Percentiles rank a stretch among this genome's conserved stretches.
Evolutionary conservation across 1,140 invertebrate species (phyloP).

Genomic region (Tetramorium parvispinum): DNA sequence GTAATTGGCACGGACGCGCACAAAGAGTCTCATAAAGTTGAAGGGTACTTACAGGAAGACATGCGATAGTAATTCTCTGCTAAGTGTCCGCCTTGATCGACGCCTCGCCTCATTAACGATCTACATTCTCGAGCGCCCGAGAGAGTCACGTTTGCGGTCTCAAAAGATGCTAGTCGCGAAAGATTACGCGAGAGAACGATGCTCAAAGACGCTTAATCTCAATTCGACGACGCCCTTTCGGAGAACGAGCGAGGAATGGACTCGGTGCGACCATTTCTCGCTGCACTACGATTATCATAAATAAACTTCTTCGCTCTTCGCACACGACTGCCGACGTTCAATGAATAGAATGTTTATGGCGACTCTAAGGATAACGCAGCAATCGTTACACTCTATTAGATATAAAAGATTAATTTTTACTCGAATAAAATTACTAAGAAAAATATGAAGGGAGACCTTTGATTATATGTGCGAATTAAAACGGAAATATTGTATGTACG

Average conservation of each 20-base stretch:
- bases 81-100: constrained; percentile 53
- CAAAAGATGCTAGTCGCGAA: not conserved
- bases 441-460: not conserved
- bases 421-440: not conserved
- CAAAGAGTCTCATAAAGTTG: constrained; percentile 70
- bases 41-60: constrained; percentile 76
- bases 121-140: constrained; percentile 9
- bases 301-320: not conserved
- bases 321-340: not conserved
- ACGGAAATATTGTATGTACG: not conserved
- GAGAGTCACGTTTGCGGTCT: constrained; percentile 26
- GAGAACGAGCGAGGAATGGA: constrained; percentile 27
- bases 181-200: not conserved
- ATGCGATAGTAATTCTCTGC: constrained; percentile 70
- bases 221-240: constrained; percentile 9
- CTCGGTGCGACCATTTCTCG: not conserved
- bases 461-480: not conserved
- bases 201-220: constrained; percentile 19
- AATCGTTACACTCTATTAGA: constrained; percentile 7
- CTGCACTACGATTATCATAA: not conserved
- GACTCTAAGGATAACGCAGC: not conserved
- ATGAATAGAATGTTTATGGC: not conserved
- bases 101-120: constrained; percentile 43
- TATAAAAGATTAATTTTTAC: not conserved
- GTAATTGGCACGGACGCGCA: constrained; percentile 54